These are phyloP conservation scores for Rhinolophus ferrumequinum DNA, from an alignment of 2,113 vertebrate species.

Conservation along the genomic window DNA sequence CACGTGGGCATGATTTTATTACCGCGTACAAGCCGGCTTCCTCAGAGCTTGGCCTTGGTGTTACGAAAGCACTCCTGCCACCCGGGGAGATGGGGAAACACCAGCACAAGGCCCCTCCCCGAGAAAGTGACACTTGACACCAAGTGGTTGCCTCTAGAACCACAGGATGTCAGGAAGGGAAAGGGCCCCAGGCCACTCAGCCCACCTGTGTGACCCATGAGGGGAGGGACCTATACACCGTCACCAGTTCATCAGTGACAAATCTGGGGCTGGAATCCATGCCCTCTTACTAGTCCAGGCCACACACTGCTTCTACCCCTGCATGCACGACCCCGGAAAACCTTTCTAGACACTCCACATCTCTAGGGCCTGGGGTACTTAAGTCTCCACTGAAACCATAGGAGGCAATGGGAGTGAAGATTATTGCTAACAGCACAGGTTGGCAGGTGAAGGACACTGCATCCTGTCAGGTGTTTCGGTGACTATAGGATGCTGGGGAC, in stretches of 20 bases:
- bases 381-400: neutral
- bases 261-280: neutral
- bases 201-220: neutral
- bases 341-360: no score
- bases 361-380: neutral
- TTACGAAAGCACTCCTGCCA: neutral
- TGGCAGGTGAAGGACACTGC: neutral
- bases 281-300: neutral
- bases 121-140: neutral
- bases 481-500: neutral
- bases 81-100: neutral
- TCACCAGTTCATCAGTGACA: neutral
- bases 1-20: conserved; percentile 54
- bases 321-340: neutral
- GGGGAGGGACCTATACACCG: no score
- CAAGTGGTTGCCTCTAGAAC: neutral
- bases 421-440: neutral
- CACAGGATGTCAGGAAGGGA: neutral
- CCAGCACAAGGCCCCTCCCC: neutral
- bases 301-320: neutral
- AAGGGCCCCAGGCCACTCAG: neutral
- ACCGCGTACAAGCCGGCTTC: conserved; percentile 31
- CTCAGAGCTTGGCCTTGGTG: conserved; percentile 36
- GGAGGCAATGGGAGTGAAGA: neutral
- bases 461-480: neutral